Evolutionary conservation across 2,888 invertebrate genomes (phyloP).

Genomic region (Tachina grossa): DNA sequence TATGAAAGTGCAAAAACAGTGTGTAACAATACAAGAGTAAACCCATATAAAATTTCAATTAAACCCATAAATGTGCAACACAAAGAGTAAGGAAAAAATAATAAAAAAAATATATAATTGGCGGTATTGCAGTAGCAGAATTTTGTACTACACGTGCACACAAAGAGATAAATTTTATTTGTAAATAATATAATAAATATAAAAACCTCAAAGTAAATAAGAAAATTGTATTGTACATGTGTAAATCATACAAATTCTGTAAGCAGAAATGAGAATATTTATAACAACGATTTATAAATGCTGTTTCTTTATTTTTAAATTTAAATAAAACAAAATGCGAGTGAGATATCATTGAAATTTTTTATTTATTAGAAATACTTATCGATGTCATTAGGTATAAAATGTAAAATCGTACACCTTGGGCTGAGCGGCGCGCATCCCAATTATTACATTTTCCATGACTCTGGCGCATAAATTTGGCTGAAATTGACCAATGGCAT

Average conservation of each 20-base stretch:
- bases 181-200: not conserved
- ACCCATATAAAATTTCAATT: slow-evolving; percentile 57
- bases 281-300: no score
- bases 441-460: no score
- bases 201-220: not conserved
- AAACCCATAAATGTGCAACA: slow-evolving; percentile 40
- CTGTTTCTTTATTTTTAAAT: no score
- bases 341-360: no score
- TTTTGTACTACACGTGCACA: not conserved
- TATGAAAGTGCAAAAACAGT: slow-evolving; percentile 39
- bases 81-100: slow-evolving; percentile 36
- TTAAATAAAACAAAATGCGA: no score
- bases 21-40: slow-evolving; percentile 16
- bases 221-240: no score
- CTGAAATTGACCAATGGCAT: no score
- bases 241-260: not conserved
- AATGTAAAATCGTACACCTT: no score
- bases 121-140: not conserved
- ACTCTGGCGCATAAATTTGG: no score
- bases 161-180: not conserved
- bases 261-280: not conserved
- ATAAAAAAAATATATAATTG: not conserved
- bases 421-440: no score
- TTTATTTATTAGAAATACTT: no score
- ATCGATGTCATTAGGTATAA: no score